Evolutionary conservation across 2,113 vertebrate species (phyloP), one percentile per base, ranked within the genome.

Genomic region (Phylloscopus trochilus): DNA sequence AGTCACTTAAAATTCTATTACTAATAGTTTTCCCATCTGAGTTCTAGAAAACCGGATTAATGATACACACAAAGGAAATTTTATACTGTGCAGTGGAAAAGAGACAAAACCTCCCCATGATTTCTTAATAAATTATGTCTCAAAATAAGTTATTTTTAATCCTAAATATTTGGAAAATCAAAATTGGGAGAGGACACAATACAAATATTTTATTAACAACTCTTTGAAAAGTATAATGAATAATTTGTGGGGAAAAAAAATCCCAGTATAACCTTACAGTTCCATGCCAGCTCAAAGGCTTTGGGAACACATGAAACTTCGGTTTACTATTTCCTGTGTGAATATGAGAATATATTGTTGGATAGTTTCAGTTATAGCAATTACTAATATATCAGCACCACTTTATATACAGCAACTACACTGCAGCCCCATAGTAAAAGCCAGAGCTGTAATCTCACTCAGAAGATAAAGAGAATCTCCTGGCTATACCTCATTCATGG

Each of bases 401-500:
- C 27, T 21, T 49, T 22, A n/a, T 52, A 44, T 3, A 24, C 4
- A 69, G 12, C 0, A 8, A 51, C 20, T n/a, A 8, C 24, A 35
- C 64, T 64, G 31, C 21, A 87, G 13, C 17, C 18, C 21, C 35
- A 20, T 27, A 59, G 16, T 63, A 39, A 68, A 16, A 83, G 24
- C 6, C n/a, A 72, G 37, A 93, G 43, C 16, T 58, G 28, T 31
- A 76, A 75, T 49, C 8, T 88, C 28, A 64, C 7, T 12, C 11
- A 43, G 19, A 87, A 75, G 5, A 20, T 26, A 60, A 87, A 82
- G 15, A 68, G 75, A 68, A 83, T 52, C 4, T 8, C 5, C 2
- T 2, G 1, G 7, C 17, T 46, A 49, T 1, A n/a, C 2, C 6
- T 2, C 30, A 33, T 6, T 82, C 6, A 14, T 31, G 0, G 5